Percentiles rank a stretch among this genome's conserved stretches.
Evolutionary conservation across 2,888 invertebrate genomes (phyloP).

Genomic region (Congeria kusceri): DNA sequence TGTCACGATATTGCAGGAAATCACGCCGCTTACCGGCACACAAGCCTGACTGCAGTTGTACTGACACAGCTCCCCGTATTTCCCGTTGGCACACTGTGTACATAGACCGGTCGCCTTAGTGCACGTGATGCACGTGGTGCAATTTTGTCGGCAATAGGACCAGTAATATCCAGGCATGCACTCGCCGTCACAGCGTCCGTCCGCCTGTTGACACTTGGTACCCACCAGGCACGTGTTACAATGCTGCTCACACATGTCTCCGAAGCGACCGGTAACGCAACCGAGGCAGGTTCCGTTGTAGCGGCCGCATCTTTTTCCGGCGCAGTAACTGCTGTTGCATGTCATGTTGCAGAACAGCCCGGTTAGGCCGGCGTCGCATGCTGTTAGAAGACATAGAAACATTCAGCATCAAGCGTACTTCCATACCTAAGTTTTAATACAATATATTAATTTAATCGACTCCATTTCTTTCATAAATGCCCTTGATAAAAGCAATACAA

Average conservation of each 20-base stretch:
- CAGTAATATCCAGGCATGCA: slow-evolving; percentile 45
- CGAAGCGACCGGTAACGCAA: slow-evolving; percentile 42
- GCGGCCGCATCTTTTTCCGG: slow-evolving; percentile 37
- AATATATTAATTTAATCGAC: too few species aligned
- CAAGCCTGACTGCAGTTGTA: slow-evolving; percentile 46
- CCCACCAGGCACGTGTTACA: slow-evolving; percentile 38
- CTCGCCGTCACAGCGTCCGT: slow-evolving; percentile 48
- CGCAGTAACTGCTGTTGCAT: slow-evolving; percentile 24
- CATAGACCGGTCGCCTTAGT: slow-evolving; percentile 36
- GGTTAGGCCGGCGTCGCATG: slow-evolving; percentile 13
- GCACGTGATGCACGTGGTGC: slow-evolving; percentile 48
- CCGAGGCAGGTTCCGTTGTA: slow-evolving; percentile 38
- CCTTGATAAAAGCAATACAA: too few species aligned
- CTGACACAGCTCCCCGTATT: slow-evolving; percentile 38
- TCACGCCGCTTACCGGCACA: slow-evolving; percentile 16
- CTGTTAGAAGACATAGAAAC: slow-evolving; percentile 14
- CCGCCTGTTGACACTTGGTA: slow-evolving; percentile 41
- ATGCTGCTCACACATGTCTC: slow-evolving; percentile 17
- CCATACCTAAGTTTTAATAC: too few species aligned
- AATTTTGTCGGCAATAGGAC: slow-evolving; percentile 26
- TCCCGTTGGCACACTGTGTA: slow-evolving; percentile 30
- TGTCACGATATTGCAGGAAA: slow-evolving; percentile 31
- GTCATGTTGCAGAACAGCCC: slow-evolving; percentile 23
- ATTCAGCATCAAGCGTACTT: too few species aligned
- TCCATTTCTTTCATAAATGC: too few species aligned